Conservation (phyloP, 2,113 vertebrate genomes). For the Perccottus glenii region DNA sequence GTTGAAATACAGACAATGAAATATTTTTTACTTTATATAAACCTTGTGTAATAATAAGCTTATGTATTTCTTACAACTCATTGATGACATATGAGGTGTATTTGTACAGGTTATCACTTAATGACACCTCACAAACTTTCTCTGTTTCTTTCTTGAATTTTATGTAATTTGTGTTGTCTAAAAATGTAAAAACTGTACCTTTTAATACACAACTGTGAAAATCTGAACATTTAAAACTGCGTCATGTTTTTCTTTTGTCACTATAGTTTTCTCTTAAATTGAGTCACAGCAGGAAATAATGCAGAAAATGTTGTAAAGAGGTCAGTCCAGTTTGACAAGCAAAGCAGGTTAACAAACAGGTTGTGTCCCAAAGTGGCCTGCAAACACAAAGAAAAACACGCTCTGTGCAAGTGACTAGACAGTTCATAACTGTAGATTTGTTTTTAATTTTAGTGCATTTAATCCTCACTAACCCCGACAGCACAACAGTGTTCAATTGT, state of each 20-base stretch:
- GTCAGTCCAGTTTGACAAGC: constrained; percentile 26
- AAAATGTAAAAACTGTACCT: background rate
- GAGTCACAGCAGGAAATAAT: background rate
- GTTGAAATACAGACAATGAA: too few relatives aligned
- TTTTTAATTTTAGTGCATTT: too few relatives aligned
- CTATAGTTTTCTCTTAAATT: background rate
- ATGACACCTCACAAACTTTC: background rate
- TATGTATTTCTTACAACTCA: too few relatives aligned
- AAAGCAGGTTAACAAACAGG: constrained; percentile 19
- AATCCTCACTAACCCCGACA: too few relatives aligned
- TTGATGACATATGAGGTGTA: background rate
- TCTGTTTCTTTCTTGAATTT: too few relatives aligned
- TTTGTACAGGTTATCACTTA: background rate
- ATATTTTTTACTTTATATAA: too few relatives aligned
- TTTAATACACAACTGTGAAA: background rate
- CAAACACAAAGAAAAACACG: background rate
- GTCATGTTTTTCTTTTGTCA: background rate
- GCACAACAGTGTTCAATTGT: too few relatives aligned
- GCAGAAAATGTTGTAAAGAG: background rate
- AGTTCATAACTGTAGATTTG: too few relatives aligned
- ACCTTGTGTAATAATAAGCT: too few relatives aligned
- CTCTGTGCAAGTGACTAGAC: too few relatives aligned
- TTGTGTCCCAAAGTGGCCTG: constrained; percentile 19
- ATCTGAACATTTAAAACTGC: too few relatives aligned
- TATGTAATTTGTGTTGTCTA: background rate